phyloP scores from a whole-genome alignment of 1,140 invertebrate species.

The Nephotettix cincticeps region DNA sequence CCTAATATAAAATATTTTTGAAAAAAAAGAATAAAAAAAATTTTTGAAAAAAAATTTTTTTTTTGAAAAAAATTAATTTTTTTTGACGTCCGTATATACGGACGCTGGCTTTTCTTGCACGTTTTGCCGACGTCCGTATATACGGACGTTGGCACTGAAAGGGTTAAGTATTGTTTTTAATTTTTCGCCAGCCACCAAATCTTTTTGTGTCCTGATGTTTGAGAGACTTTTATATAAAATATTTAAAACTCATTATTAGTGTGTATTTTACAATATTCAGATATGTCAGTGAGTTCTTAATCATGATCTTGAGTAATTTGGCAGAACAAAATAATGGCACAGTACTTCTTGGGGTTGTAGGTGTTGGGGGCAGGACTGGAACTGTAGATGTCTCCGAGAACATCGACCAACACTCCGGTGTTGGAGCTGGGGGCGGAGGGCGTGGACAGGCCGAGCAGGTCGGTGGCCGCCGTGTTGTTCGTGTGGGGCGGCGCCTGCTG shows the following conservation, averaged over 20 bases:
- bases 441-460: constrained; percentile 82
- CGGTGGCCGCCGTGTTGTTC: constrained; percentile 64
- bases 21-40: too few species aligned
- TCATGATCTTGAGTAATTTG: neutral
- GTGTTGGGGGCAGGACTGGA: constrained; percentile 55
- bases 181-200: too few species aligned
- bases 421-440: constrained; percentile 70
- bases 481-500: constrained; percentile 34
- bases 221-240: constrained; percentile 5
- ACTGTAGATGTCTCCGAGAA: constrained; percentile 81
- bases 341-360: constrained; percentile 82
- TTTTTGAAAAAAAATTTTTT: too few species aligned
- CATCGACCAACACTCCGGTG: constrained; percentile 82
- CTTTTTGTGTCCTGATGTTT: too few species aligned
- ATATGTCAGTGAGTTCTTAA: neutral
- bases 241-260: constrained; percentile 1
- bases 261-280: neutral
- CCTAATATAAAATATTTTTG: too few species aligned
- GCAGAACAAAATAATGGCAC: neutral
- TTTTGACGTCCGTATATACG: too few species aligned
- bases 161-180: too few species aligned
- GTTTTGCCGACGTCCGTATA: too few species aligned
- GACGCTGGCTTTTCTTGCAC: too few species aligned
- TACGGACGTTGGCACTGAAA: too few species aligned
- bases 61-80: too few species aligned